phyloP scores from a whole-genome alignment of 2,888 invertebrate species.

The Lepidocyrtinus sp. region DNA sequence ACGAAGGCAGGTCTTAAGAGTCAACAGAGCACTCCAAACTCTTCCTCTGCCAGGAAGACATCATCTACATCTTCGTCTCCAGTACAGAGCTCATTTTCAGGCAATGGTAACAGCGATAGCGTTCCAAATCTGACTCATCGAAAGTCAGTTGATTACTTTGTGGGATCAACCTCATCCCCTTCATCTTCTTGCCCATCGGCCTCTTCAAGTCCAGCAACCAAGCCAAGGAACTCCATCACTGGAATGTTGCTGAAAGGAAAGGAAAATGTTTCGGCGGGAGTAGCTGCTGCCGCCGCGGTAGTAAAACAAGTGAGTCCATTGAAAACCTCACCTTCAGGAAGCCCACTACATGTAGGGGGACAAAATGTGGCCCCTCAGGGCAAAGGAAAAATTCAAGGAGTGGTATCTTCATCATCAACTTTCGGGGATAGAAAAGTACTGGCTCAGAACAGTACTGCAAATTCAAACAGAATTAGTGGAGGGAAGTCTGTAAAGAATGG shows the following conservation, averaged over 20 bases:
- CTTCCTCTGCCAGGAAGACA: constrained; percentile 49
- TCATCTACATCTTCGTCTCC: constrained; percentile 58
- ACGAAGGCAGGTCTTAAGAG: constrained; percentile 59
- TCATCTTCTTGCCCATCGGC: constrained; percentile 63
- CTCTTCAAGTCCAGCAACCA: constrained; percentile 65
- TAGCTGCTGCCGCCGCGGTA: constrained; percentile 9
- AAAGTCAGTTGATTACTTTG: constrained; percentile 59
- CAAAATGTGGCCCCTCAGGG: not conserved
- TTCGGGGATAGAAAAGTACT: constrained; percentile 45
- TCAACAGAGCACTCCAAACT: constrained; percentile 15
- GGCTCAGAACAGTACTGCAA: constrained; percentile 33
- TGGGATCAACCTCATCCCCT: constrained; percentile 58
- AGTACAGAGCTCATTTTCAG: constrained; percentile 45
- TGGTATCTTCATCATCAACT: not conserved
- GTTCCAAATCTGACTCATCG: constrained; percentile 40
- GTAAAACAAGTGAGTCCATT: constrained; percentile 17
- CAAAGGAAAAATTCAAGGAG: constrained; percentile 20
- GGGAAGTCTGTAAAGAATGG: constrained; percentile 34
- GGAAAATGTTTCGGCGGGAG: constrained; percentile 57
- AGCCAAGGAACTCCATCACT: constrained; percentile 46
- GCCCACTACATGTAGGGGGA: constrained; percentile 52
- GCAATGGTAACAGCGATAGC: constrained; percentile 24
- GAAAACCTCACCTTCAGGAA: constrained; percentile 57
- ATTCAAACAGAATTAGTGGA: not conserved
- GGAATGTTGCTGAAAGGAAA: constrained; percentile 58